These are phyloP conservation scores for Panthera uncia DNA, from an alignment of 2,113 vertebrate genomes.

Conservation along the genomic window DNA sequence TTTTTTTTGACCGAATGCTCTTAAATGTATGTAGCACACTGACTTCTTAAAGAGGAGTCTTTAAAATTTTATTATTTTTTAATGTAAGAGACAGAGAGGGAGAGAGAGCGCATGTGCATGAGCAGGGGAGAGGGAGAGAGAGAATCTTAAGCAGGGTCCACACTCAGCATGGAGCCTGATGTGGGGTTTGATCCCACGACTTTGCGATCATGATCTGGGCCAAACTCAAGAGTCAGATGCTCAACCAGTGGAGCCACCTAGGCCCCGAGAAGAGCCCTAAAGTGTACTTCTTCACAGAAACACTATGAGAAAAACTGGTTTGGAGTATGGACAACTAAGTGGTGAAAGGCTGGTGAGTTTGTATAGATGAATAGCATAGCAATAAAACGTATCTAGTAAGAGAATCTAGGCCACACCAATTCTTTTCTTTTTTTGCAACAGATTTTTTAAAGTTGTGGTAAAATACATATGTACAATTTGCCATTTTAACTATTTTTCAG, in stretches of 20 bases:
- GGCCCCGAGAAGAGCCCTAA: neutral
- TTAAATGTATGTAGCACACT: slow-evolving; percentile 4
- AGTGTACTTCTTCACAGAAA: neutral
- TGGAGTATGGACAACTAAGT: neutral
- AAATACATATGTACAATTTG: slow-evolving; percentile 5
- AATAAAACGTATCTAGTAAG: neutral
- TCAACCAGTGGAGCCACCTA: too few species aligned
- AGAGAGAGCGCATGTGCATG: accelerated
- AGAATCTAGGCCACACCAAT: neutral
- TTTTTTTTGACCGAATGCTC: neutral
- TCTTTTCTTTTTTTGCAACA: neutral
- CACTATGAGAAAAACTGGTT: slow-evolving; percentile 10
- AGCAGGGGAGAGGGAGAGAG: too few species aligned
- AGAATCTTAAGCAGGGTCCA: too few species aligned
- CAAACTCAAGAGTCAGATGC: too few species aligned
- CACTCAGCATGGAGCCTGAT: too few species aligned
- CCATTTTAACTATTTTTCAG: neutral
- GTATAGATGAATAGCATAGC: neutral
- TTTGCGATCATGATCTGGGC: too few species aligned
- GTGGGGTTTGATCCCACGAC: too few species aligned
- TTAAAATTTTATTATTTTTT: too few species aligned
- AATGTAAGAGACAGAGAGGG: too few species aligned
- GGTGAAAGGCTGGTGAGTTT: neutral
- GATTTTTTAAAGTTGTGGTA: neutral
- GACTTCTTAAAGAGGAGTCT: slow-evolving; percentile 37